Percentiles rank a stretch among this genome's conserved stretches.
Conservation (phyloP, 64 coral and sea anemone species). For the Pocillopora verrucosa region DNA sequence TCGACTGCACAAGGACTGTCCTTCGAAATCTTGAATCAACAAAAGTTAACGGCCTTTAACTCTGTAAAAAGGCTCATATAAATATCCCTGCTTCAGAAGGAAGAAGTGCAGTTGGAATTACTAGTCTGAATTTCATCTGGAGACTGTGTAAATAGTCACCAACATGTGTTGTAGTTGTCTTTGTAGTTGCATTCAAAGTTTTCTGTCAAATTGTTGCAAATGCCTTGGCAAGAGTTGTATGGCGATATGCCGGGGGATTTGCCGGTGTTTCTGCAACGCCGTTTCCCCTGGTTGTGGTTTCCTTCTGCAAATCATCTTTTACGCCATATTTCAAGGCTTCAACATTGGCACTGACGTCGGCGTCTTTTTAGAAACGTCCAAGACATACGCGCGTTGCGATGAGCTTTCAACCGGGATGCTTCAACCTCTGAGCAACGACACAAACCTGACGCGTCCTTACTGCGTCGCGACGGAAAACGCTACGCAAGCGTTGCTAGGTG, state of each 20-base stretch:
- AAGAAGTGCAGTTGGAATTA: neutral
- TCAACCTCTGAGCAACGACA: conserved; percentile 36
- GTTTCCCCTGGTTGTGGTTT: conserved; percentile 77
- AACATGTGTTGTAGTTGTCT: conserved; percentile 48
- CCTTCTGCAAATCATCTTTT: conserved; percentile 84
- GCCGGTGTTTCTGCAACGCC: conserved; percentile 80
- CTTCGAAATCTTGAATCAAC: neutral
- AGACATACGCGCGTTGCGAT: conserved; percentile 70
- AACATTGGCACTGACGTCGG: conserved; percentile 96
- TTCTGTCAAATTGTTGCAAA: conserved; percentile 44
- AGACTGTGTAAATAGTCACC: neutral
- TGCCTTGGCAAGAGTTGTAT: conserved; percentile 80
- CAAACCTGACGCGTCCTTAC: conserved; percentile 74
- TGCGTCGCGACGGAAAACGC: conserved; percentile 61
- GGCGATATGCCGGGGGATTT: conserved; percentile 74
- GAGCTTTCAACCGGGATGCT: conserved; percentile 55
- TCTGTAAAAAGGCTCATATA: neutral
- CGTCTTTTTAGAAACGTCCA: conserved; percentile 78
- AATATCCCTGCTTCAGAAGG: neutral
- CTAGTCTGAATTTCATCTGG: neutral
- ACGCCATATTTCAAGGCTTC: conserved; percentile 87
- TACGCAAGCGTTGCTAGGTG: conserved; percentile 58
- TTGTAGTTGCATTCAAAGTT: conserved; percentile 41
- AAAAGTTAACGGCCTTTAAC: neutral
- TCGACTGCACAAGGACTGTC: neutral